A percentile compares a stretch with the other conserved stretches of the same genome.
Conservation (phyloP, 1,140 invertebrate genomes). For the Dreissena rostriformis region DNA sequence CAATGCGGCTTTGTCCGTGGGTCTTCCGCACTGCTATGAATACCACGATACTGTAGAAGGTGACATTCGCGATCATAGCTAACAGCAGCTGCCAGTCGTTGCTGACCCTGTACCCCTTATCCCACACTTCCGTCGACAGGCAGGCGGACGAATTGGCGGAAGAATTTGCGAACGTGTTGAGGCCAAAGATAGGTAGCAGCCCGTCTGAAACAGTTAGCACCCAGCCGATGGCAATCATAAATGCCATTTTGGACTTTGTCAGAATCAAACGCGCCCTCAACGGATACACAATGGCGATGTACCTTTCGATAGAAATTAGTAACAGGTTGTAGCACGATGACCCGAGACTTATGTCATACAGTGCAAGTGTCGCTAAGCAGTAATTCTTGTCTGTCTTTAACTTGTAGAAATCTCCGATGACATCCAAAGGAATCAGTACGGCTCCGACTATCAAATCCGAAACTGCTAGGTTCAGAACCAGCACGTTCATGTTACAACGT, state of each 20-base stretch:
- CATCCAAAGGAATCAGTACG: conserved; percentile 6
- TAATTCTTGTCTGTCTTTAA: conserved; percentile 12
- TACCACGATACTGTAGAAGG: conserved; percentile 18
- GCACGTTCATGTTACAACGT: conserved; percentile 23
- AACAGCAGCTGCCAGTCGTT: not conserved
- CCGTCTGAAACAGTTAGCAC: not conserved
- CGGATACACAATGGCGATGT: conserved; percentile 16
- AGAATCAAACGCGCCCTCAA: not conserved
- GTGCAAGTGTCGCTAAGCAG: conserved; percentile 1
- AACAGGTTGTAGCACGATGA: conserved; percentile 22
- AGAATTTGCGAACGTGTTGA: not conserved
- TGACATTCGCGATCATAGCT: conserved; percentile 9
- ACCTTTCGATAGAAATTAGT: conserved; percentile 26
- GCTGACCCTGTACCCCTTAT: conserved; percentile 8
- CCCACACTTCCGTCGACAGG: not conserved
- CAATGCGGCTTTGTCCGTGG: not conserved
- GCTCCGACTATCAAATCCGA: conserved; percentile 29
- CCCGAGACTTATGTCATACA: conserved; percentile 3
- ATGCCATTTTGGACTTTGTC: conserved; percentile 20
- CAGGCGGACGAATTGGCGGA: not conserved
- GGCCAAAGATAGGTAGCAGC: not conserved
- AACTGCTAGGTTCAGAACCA: conserved; percentile 25
- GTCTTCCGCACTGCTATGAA: not conserved
- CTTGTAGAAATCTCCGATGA: conserved; percentile 1
- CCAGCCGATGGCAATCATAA: conserved; percentile 38